Conservation (phyloP, 2,113 vertebrate genomes). For the Ondatra zibethicus region DNA sequence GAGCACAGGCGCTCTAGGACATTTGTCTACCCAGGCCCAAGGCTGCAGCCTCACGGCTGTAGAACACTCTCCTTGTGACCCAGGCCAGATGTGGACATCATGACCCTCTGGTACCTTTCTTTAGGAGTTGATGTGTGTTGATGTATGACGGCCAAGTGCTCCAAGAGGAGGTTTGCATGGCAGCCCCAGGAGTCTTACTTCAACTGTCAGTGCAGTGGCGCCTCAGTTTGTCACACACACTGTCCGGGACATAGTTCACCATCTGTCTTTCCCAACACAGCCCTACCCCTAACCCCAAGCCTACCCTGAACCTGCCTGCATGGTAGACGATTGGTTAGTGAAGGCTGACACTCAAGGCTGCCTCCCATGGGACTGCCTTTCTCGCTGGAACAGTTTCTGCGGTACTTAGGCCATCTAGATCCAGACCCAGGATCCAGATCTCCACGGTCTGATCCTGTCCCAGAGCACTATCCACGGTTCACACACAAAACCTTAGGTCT, state of each 20-base stretch:
- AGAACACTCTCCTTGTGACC: too few species aligned
- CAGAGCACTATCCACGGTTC: background rate
- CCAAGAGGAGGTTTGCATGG: background rate
- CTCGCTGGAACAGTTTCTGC: background rate
- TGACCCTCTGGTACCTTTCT: background rate
- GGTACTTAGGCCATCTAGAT: background rate
- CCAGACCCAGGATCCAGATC: background rate
- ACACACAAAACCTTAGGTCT: background rate
- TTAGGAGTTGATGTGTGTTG: background rate
- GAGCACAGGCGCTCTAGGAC: fast-evolving
- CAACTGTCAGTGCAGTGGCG: background rate
- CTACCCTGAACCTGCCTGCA: background rate
- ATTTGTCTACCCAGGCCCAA: background rate
- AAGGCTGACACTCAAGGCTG: background rate
- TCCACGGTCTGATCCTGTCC: background rate
- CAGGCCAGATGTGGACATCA: background rate
- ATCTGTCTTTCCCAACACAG: background rate
- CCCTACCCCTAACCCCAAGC: background rate
- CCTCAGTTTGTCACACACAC: background rate
- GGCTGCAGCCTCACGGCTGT: background rate
- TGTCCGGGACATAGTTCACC: background rate
- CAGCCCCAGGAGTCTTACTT: background rate
- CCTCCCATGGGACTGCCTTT: background rate
- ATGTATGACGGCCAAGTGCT: background rate
- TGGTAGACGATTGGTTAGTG: background rate